Evolutionary conservation across 2,113 vertebrate species (phyloP).

Genomic region (Mohoua ochrocephala): DNA sequence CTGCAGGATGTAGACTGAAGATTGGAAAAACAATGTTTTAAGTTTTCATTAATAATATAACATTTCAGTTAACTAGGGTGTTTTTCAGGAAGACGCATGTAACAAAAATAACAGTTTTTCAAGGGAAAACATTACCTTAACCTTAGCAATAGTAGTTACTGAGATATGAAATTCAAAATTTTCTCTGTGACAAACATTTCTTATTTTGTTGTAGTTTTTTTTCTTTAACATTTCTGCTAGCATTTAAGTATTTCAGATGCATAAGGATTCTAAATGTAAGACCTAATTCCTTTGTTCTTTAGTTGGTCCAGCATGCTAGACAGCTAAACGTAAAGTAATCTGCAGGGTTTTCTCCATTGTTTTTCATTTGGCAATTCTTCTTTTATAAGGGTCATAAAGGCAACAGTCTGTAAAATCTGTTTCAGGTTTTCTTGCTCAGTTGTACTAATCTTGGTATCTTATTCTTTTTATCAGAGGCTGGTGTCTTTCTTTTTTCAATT

Average conservation of each 20-base stretch:
- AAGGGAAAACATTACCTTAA: background rate
- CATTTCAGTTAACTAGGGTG: background rate
- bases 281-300: slow-evolving; percentile 13
- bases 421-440: slow-evolving; percentile 27
- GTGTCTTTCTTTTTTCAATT: slow-evolving; percentile 67
- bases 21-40: background rate
- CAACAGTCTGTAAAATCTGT: slow-evolving; percentile 52
- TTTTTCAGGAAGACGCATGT: background rate
- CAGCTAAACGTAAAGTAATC: background rate
- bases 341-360: background rate
- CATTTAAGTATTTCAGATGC: background rate
- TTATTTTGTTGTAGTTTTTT: background rate
- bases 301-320: background rate
- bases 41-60: background rate
- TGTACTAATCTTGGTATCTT: slow-evolving; percentile 59
- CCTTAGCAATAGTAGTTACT: background rate
- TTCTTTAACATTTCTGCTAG: background rate
- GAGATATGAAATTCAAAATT: background rate
- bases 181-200: background rate
- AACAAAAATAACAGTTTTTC: background rate
- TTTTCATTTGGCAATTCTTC: slow-evolving; percentile 23
- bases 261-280: background rate
- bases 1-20: background rate
- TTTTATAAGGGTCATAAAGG: slow-evolving; percentile 35
- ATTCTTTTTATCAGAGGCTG: slow-evolving; percentile 6